Base-by-base conservation (phyloP, 2,113 vertebrate genomes). In the Vombatus ursinus region DNA sequence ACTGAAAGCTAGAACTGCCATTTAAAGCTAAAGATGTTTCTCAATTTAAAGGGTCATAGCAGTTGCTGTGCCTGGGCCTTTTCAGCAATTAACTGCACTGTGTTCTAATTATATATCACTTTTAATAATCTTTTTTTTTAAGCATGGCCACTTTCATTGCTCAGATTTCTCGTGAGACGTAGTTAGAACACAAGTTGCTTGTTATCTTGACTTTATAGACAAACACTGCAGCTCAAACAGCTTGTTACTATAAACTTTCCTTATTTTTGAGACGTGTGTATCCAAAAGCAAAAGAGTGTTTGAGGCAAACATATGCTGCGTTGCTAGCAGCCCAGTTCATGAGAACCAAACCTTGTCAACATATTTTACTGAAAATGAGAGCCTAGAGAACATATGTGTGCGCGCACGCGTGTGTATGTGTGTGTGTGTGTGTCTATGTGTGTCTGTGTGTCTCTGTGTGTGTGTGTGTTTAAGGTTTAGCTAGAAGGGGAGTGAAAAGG, bases 1-100 rank as follows among this genome's bases (percentile, higher is more conserved):
- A 95, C 52, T 25, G 92, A 94, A 95, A 97, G 61, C 91, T 94
- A 91, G 49, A 96, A 95, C 96, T 96, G 91, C 96, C 96, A 92
- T 54, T 96, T 96, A 91, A 96, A 97, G 51, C 4, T 48, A 48
- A 91, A 96, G 54, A 8, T 44, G 68, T 52, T 95, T 96, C 91
- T 95, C 53, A 90, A 1, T 92, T 50, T 90, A 28, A 90, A 26
- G 90, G 49, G 48, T 50, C 90, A 90, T 0, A 50, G 10, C 0
- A 31, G 8, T 89, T 93, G 50, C 16, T 93, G 26, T 90, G 52
- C 1, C 93, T 53, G 61, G 22, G 25, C 6, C 89, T 44, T 90
- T 90, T 48, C 3, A 90, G 48, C 89, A 44, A 90, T 90, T 90
- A 90, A 90, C 3, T 90, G 90, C 90, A 90, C 24, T 90, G 16